phyloP scores from a whole-genome alignment of 2,888 invertebrate species.

The Argynnis bischoffii region DNA sequence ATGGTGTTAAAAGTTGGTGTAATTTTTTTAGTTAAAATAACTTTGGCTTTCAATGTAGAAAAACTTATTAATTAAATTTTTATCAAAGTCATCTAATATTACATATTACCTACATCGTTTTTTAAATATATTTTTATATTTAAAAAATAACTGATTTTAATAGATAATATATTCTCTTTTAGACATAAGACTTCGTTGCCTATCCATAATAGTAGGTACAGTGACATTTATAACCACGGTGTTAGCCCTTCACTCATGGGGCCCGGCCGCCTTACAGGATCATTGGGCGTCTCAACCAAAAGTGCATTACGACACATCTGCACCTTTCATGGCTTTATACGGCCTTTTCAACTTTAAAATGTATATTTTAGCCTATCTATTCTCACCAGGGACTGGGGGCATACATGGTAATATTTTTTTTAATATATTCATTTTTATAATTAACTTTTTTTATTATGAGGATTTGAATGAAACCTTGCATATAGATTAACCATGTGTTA shows the following conservation, averaged over 20 bases:
- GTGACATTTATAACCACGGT: slow-evolving; percentile 88
- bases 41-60: too few relatives aligned
- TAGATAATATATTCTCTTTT: slow-evolving; percentile 50
- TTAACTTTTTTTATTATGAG: neutral
- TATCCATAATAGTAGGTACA: slow-evolving; percentile 92
- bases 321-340: slow-evolving; percentile 97
- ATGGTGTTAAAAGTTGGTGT: too few relatives aligned
- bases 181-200: slow-evolving; percentile 96
- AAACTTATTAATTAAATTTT: too few relatives aligned
- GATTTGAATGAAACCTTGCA: too few relatives aligned
- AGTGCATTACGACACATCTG: slow-evolving; percentile 94
- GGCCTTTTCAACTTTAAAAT: slow-evolving; percentile 96
- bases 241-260: slow-evolving; percentile 92
- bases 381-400: slow-evolving; percentile 92
- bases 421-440: too few relatives aligned
- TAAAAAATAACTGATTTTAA: too few relatives aligned
- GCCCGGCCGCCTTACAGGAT: slow-evolving; percentile 94
- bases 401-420: slow-evolving; percentile 86
- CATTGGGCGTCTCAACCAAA: slow-evolving; percentile 95
- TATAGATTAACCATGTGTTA: too few relatives aligned
- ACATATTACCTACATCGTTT: too few relatives aligned
- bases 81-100: too few relatives aligned
- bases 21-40: too few relatives aligned
- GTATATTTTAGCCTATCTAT: slow-evolving; percentile 96
- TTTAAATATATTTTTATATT: too few relatives aligned